Percentiles rank a stretch among this genome's conserved stretches.
Evolutionary conservation across 2,888 invertebrate genomes (phyloP).

Genomic region (Parthenolecanium corni): DNA sequence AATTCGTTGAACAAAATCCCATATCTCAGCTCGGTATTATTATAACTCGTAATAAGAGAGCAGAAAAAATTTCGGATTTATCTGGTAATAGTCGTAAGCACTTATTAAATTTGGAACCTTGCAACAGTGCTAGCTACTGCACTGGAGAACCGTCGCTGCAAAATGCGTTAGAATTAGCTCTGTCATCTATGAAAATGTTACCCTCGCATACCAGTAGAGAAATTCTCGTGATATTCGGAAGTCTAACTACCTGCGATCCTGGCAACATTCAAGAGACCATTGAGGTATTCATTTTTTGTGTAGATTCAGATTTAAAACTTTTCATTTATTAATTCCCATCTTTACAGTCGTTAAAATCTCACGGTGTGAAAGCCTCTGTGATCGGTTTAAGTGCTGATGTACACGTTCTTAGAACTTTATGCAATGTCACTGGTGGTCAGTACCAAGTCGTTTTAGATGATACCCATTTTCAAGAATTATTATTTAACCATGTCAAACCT

Average conservation of each 20-base stretch:
- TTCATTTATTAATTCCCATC: not conserved
- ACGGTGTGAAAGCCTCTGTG: conserved; percentile 82
- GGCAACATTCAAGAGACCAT: conserved; percentile 79
- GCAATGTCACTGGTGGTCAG: conserved; percentile 73
- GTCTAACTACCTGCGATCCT: conserved; percentile 94
- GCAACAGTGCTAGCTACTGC: conserved; percentile 40
- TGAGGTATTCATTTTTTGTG: conserved; percentile 42
- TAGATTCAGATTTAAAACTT: not conserved
- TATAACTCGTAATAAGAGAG: conserved; percentile 80
- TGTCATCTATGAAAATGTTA: conserved; percentile 69
- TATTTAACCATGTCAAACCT: conserved; percentile 55
- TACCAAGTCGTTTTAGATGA: conserved; percentile 81
- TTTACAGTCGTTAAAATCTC: conserved; percentile 54
- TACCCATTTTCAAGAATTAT: conserved; percentile 52
- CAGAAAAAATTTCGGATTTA: conserved; percentile 82
- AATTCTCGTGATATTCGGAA: conserved; percentile 80
- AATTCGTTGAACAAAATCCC: conserved; percentile 97
- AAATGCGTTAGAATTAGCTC: conserved; percentile 82
- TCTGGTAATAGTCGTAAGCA: conserved; percentile 77
- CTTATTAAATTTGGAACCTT: conserved; percentile 46
- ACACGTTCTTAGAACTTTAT: conserved; percentile 73
- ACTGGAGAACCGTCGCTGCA: conserved; percentile 92
- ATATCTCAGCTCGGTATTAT: conserved; percentile 93
- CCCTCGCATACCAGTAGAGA: conserved; percentile 93
- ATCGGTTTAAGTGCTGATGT: conserved; percentile 94